phyloP scores from a whole-genome alignment of 1,140 invertebrate species.

The Gonatopus flavifemur region DNA sequence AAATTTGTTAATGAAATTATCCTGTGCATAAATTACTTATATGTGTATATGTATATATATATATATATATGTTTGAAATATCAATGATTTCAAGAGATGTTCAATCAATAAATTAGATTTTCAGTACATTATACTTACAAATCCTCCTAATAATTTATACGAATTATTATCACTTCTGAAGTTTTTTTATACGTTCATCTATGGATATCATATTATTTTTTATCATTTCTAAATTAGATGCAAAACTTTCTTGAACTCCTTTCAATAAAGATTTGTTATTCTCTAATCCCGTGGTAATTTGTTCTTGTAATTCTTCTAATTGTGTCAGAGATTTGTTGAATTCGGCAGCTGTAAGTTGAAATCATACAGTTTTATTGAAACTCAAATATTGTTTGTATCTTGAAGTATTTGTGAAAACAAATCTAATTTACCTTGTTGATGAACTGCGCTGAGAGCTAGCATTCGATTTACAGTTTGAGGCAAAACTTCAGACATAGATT shows the following conservation, averaged over 20 bases:
- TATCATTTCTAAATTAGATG: conserved; percentile 72
- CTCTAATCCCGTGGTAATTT: conserved; percentile 71
- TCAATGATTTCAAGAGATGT: no score
- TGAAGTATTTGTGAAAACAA: no score
- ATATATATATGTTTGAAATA: no score
- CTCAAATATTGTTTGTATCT: conserved; percentile 3
- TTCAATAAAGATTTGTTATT: conserved; percentile 78
- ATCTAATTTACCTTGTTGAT: conserved; percentile 75
- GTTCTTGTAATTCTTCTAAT: conserved; percentile 78
- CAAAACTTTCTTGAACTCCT: conserved; percentile 78
- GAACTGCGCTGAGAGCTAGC: conserved; percentile 79
- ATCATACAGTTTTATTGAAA: conserved; percentile 4
- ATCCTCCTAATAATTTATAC: conserved; percentile 14
- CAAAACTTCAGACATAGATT: conserved; percentile 73
- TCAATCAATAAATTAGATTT: no score
- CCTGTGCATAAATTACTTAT: no score
- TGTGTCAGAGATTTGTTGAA: conserved; percentile 83
- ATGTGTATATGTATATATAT: no score
- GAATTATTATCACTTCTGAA: conserved; percentile 48
- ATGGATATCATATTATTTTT: conserved; percentile 74
- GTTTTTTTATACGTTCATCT: conserved; percentile 69
- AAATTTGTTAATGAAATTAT: no score
- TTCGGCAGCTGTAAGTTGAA: conserved; percentile 68
- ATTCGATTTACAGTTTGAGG: conserved; percentile 83
- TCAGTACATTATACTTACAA: no score